A percentile compares a stretch with the other conserved stretches of the same genome.
Conservation (phyloP, 2,888 invertebrate genomes). For the Microplitis manilae region DNA sequence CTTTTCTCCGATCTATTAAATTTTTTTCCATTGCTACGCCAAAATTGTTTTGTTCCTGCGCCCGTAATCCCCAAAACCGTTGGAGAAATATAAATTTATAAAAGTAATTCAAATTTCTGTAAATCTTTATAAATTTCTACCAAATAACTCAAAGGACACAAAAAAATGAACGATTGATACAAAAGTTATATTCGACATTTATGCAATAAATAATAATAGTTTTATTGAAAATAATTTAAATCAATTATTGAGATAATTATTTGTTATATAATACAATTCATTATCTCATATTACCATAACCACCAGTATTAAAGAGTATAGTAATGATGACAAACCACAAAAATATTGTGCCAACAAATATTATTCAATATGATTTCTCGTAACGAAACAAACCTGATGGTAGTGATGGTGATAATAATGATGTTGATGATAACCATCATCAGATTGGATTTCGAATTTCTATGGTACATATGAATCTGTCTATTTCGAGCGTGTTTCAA, state of each 20-base stretch:
- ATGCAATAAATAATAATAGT: too few species aligned
- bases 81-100: too few species aligned
- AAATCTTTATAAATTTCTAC: too few species aligned
- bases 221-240: too few species aligned
- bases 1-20: constrained; percentile 12
- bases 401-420: not conserved
- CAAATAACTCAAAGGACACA: too few species aligned
- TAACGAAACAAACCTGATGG: not conserved
- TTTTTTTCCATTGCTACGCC: not conserved
- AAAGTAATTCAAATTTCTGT: too few species aligned
- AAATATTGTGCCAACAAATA: not conserved
- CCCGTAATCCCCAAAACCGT: constrained; percentile 13
- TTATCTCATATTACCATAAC: too few species aligned
- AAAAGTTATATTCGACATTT: too few species aligned
- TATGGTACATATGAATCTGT: not conserved
- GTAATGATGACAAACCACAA: not conserved
- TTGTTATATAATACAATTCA: too few species aligned
- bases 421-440: not conserved
- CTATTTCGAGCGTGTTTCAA: not conserved
- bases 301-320: too few species aligned
- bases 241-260: too few species aligned
- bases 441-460: not conserved
- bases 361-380: not conserved
- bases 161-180: too few species aligned
- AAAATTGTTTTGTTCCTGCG: constrained; percentile 16